phyloP scores from a whole-genome alignment of 2,797 vertebrate species.

The Rhinoraja longicauda region DNA sequence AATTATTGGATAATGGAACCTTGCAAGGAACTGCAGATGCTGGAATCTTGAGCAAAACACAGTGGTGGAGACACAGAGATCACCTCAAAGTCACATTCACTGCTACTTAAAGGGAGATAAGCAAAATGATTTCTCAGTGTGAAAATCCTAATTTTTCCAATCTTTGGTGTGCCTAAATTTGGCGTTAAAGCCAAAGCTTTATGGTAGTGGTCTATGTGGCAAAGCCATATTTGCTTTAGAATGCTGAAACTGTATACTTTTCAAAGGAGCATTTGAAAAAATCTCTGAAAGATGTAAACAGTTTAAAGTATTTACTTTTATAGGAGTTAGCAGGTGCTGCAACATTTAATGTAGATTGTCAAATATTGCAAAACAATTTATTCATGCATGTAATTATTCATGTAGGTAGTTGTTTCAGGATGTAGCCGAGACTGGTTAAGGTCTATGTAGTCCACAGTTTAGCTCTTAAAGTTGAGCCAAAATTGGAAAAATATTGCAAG shows the following conservation, averaged over 20 bases:
- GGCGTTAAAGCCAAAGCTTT: too few species aligned
- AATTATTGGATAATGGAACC: too few species aligned
- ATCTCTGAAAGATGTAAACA: neutral
- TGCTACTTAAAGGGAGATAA: too few species aligned
- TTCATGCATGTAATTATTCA: neutral
- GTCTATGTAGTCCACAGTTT: neutral
- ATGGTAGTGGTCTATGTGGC: neutral
- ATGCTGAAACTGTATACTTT: neutral
- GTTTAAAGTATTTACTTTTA: neutral
- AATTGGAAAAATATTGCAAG: neutral
- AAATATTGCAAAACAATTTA: neutral
- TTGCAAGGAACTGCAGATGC: too few species aligned
- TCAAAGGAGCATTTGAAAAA: neutral
- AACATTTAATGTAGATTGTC: neutral
- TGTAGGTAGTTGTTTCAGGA: neutral
- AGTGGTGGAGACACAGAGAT: too few species aligned
- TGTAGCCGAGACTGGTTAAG: neutral
- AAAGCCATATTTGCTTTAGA: neutral
- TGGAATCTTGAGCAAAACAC: too few species aligned
- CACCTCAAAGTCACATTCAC: too few species aligned
- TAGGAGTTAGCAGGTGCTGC: neutral
- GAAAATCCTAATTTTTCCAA: too few species aligned
- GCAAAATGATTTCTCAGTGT: too few species aligned
- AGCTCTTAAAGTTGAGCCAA: neutral
- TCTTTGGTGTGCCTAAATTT: too few species aligned